phyloP scores from a whole-genome alignment of 2,888 invertebrate species.

The Trissolcus brochymenae region DNA sequence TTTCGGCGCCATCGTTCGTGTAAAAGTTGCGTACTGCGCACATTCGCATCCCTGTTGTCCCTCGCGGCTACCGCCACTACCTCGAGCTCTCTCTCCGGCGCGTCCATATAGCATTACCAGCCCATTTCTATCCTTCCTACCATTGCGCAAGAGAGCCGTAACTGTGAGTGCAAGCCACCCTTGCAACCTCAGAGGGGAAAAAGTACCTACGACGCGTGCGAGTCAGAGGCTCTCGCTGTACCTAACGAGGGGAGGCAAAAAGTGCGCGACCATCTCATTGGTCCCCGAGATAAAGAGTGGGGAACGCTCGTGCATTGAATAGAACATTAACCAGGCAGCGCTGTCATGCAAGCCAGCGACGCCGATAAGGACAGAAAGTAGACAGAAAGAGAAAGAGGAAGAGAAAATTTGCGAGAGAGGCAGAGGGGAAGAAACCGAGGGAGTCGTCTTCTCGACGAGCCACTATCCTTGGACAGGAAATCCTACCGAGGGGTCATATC shows the following conservation, averaged over 20 bases:
- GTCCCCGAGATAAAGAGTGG: constrained; percentile 66
- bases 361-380: constrained; percentile 49
- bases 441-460: constrained; percentile 60
- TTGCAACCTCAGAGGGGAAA: constrained; percentile 75
- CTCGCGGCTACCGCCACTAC: constrained; percentile 59
- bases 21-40: constrained; percentile 75
- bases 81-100: constrained; percentile 52
- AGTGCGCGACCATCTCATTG: constrained; percentile 69
- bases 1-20: constrained; percentile 71
- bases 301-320: constrained; percentile 63
- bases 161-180: constrained; percentile 64
- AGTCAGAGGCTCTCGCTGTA: constrained; percentile 50
- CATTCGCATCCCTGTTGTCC: constrained; percentile 63
- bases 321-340: constrained; percentile 59
- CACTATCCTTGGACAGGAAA: constrained; percentile 58
- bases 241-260: constrained; percentile 68
- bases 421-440: constrained; percentile 59
- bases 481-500: constrained; percentile 58
- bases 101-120: constrained; percentile 58
- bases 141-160: constrained; percentile 58
- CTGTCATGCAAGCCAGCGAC: constrained; percentile 47
- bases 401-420: constrained; percentile 31
- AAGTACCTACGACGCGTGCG: constrained; percentile 68
- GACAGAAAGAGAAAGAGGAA: constrained; percentile 46
- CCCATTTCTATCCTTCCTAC: constrained; percentile 63